A percentile compares a stretch with the other conserved stretches of the same genome.
Conservation (phyloP, 2,113 vertebrate genomes). For the Ptychochromis oligacanthus region DNA sequence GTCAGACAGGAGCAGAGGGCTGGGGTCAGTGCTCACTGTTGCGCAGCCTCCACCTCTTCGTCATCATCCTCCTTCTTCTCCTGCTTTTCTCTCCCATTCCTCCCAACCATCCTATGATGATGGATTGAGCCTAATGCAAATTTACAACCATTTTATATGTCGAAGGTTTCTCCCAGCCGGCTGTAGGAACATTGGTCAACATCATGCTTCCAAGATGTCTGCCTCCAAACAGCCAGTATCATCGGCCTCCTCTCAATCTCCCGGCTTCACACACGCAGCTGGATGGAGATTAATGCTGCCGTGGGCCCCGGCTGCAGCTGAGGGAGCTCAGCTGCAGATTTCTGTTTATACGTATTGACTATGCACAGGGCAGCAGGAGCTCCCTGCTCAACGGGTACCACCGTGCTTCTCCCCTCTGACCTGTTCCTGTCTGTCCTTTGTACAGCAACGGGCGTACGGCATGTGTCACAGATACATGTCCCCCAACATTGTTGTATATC, state of each 20-base stretch:
- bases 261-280: conserved; percentile 75
- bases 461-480: conserved; percentile 60
- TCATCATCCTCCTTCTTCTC: conserved; percentile 65
- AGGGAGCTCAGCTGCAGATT: conserved; percentile 14
- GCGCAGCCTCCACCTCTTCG: conserved; percentile 71
- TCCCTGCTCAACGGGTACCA: background rate
- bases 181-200: conserved; percentile 94
- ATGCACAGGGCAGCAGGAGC: background rate
- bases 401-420: conserved; percentile 12
- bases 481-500: conserved; percentile 72
- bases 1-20: conserved; percentile 81
- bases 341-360: conserved; percentile 9
- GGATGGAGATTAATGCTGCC: conserved; percentile 79
- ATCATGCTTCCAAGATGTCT: conserved; percentile 93
- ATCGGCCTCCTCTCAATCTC: conserved; percentile 81
- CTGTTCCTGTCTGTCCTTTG: conserved; percentile 35
- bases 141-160: conserved; percentile 99
- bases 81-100: conserved; percentile 8
- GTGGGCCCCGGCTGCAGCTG: conserved; percentile 51
- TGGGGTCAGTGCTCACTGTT: conserved; percentile 85
- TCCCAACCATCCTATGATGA: conserved; percentile 86
- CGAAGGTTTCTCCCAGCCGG: conserved; percentile 86
- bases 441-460: conserved; percentile 41
- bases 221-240: conserved; percentile 80
- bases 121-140: conserved; percentile 99